These are phyloP conservation scores for Antennarius striatus DNA, from an alignment of 2,113 vertebrate species.

Conservation along the genomic window DNA sequence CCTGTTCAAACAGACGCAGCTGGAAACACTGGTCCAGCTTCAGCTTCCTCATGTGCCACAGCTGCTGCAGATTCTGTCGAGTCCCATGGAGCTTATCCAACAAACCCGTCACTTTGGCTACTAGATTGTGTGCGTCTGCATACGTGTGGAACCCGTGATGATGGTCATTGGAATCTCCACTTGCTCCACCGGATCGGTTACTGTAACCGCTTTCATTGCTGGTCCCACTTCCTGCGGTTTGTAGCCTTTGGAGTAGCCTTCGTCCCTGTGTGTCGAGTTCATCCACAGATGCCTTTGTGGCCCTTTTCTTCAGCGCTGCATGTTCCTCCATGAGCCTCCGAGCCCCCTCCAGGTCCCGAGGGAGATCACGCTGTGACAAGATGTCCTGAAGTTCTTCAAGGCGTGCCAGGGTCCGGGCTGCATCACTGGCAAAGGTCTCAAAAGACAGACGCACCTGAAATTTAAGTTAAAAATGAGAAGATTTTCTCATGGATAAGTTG, in stretches of 20 bases:
- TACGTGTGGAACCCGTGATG: constrained; percentile 74
- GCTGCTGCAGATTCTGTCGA: constrained; percentile 96
- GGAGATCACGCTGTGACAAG: constrained; percentile 92
- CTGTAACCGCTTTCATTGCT: constrained; percentile 53
- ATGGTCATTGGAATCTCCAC: constrained; percentile 85
- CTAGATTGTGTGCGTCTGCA: constrained; percentile 88
- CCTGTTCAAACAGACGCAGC: constrained; percentile 96
- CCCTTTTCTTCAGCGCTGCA: constrained; percentile 91
- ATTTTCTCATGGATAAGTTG: neutral
- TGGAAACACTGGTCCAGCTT: constrained; percentile 99
- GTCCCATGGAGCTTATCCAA: constrained; percentile 94
- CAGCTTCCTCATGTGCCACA: constrained; percentile 96
- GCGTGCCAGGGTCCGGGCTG: constrained; percentile 88
- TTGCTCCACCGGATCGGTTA: constrained; percentile 56
- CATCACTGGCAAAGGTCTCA: constrained; percentile 94
- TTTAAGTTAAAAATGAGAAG: neutral
- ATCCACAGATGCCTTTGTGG: constrained; percentile 94
- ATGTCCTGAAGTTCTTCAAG: constrained; percentile 97
- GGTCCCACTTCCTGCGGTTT: constrained; percentile 50
- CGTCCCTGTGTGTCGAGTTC: constrained; percentile 95
- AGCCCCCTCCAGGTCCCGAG: constrained; percentile 92
- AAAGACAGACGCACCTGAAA: constrained; percentile 81
- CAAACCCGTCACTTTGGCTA: constrained; percentile 91
- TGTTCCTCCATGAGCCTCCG: constrained; percentile 95
- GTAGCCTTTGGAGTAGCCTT: constrained; percentile 90